Base-by-base conservation (phyloP, 2,113 vertebrate species). In the Myrmophylax atrothorax region DNA sequence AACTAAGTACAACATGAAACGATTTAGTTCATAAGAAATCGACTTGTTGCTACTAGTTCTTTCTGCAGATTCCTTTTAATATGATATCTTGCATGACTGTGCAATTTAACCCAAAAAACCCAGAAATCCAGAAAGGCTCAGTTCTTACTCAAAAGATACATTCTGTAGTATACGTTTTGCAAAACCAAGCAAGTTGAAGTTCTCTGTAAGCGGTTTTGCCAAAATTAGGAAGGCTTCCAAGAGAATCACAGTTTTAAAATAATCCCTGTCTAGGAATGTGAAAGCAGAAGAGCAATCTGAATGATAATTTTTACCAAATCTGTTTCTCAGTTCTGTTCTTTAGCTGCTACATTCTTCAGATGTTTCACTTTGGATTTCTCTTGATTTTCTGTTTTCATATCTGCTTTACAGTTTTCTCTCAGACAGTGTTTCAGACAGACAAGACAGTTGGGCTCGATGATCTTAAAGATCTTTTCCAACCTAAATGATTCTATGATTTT, bases 401-500 rank as follows among this genome's bases (percentile, higher is more conserved):
- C 67, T 93, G 18, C 58, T 96, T 85, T 83, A 18, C 81, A 90
- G 18, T 83, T 94, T 74, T 92, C 49, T 69, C 40, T 60, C 60
- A 64, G 64, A 38, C 29, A n/a, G 73, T 83, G 14, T 66, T 78
- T 53, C 56, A 35, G 72, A 69, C 46, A 76, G 73, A 68, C 22
- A 10, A 81, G 81, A 77, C 79, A 77, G 69, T 90, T 84, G 80
- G 64, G 77, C 79, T 63, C 29, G 3, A 9, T 63, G 56, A 77
- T 90, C 72, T 77, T 56, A 70, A 70, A 13, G 49, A 84, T 84
- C 64, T 70, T 84, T 84, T 84, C 49, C 87, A 90, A 56, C 31
- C 31, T 73, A 63, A 84, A 55, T 5, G 28, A 77, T 56, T 76
- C 70, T 55, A 13, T 69, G 42, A 55, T 55, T 69, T 55, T 49